Conservation (phyloP, 2,797 vertebrate genomes). For the Megaceryle alcyon region DNA sequence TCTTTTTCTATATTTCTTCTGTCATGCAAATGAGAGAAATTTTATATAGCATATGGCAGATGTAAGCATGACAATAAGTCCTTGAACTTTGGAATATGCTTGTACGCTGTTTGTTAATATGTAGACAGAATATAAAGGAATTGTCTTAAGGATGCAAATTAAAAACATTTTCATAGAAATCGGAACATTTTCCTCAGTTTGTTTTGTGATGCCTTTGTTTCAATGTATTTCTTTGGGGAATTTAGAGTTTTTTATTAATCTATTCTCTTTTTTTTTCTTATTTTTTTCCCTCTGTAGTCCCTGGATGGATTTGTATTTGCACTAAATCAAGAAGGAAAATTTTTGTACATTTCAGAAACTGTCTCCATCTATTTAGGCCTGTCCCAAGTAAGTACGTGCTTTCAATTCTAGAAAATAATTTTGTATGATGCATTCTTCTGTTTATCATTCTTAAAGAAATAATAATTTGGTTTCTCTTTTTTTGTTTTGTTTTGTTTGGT, state of each 20-base stretch:
- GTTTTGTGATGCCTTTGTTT: constrained; percentile 3
- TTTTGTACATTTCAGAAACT: constrained; percentile 99
- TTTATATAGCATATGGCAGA: constrained; percentile 6
- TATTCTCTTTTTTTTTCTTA: neutral
- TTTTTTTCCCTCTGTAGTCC: constrained; percentile 83
- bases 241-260: constrained; percentile 46
- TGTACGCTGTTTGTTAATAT: constrained; percentile 4
- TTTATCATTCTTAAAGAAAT: constrained; percentile 19
- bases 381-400: constrained; percentile 91
- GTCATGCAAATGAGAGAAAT: neutral
- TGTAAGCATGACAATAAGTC: constrained; percentile 6
- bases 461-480: constrained; percentile 24
- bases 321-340: constrained; percentile 99
- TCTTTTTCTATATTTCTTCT: constrained; percentile 8
- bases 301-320: constrained; percentile 99
- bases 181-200: neutral
- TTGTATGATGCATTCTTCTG: neutral
- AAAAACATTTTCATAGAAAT: neutral
- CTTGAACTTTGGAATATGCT: neutral
- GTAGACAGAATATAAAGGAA: neutral
- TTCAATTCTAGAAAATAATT: constrained; percentile 36
- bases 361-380: constrained; percentile 99
- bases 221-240: neutral
- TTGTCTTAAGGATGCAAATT: constrained; percentile 1
- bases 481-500: no score